Percentiles rank a stretch among this genome's conserved stretches.
Evolutionary conservation across 1,140 invertebrate genomes (phyloP).

Genomic region (Charaxes varanes): DNA sequence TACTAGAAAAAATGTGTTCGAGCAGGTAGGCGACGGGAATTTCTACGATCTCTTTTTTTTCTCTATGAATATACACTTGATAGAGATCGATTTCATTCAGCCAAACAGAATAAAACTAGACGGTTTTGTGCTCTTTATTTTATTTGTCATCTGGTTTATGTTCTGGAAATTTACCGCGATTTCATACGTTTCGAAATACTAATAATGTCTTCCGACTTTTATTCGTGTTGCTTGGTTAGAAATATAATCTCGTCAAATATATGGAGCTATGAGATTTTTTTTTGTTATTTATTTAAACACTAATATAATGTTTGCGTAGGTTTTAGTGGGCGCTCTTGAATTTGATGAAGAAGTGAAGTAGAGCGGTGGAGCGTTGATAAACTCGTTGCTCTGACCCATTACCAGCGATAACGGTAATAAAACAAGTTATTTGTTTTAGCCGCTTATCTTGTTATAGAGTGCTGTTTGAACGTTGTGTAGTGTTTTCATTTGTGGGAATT

Average conservation of each 20-base stretch:
- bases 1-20: constrained; percentile 35
- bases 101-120: no score
- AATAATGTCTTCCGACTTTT: no score
- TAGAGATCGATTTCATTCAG: constrained; percentile 5
- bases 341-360: constrained; percentile 3
- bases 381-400: constrained; percentile 37
- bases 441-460: constrained; percentile 41
- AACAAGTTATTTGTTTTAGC: constrained; percentile 35
- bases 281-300: no score
- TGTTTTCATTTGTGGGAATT: constrained; percentile 20
- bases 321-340: no score
- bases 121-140: no score
- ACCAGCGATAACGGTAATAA: constrained; percentile 33
- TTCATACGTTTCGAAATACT: no score
- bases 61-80: constrained; percentile 5
- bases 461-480: constrained; percentile 35
- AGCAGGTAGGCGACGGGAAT: constrained; percentile 18
- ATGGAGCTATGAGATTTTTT: no score
- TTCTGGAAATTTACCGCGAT: no score
- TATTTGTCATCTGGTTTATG: no score
- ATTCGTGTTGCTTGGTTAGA: no score
- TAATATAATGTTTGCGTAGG: no score
- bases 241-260: no score
- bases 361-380: constrained; percentile 25
- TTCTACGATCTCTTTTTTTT: constrained; percentile 5